Evolutionary conservation across 2,797 vertebrate genomes (phyloP).

Genomic region (Poecile montanus): DNA sequence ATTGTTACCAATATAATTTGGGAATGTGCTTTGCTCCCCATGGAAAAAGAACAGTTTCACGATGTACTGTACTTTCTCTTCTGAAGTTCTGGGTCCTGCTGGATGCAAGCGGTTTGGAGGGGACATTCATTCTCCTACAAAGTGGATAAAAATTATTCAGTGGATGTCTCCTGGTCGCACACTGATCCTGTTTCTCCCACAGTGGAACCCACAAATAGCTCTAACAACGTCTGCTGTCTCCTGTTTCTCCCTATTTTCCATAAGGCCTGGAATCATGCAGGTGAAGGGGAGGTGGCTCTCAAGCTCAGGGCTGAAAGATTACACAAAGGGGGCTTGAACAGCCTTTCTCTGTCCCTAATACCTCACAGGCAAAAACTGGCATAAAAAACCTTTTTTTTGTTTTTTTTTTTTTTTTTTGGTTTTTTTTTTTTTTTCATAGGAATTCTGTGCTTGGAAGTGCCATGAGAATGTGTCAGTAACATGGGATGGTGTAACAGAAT

Average conservation of each 20-base stretch:
- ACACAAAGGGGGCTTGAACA: not conserved
- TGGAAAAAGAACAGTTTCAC: constrained; percentile 50
- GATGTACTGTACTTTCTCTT: constrained; percentile 57
- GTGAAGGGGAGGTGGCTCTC: not conserved
- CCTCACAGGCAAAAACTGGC: not conserved
- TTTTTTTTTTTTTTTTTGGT: not conserved
- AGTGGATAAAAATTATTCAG: constrained; percentile 14
- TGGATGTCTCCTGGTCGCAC: not conserved
- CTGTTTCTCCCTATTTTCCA: not conserved
- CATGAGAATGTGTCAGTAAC: not conserved
- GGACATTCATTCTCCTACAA: not conserved
- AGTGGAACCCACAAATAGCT: not conserved
- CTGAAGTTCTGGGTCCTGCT: constrained; percentile 41
- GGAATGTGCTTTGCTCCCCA: constrained; percentile 60
- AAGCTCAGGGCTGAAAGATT: not conserved
- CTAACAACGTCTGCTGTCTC: not conserved
- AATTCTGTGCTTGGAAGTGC: not conserved
- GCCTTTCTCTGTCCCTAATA: not conserved
- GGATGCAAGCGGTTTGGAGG: not conserved
- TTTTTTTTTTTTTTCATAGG: not conserved
- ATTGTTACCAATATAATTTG: constrained; percentile 65
- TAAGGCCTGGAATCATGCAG: not conserved
- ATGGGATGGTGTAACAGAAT: not conserved
- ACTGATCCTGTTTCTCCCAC: not conserved
- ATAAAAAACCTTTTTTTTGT: fast-evolving